Percentiles rank a stretch among this genome's conserved stretches.
Conservation (phyloP, 2,888 invertebrate species). For the Leptura quadrifasciata region DNA sequence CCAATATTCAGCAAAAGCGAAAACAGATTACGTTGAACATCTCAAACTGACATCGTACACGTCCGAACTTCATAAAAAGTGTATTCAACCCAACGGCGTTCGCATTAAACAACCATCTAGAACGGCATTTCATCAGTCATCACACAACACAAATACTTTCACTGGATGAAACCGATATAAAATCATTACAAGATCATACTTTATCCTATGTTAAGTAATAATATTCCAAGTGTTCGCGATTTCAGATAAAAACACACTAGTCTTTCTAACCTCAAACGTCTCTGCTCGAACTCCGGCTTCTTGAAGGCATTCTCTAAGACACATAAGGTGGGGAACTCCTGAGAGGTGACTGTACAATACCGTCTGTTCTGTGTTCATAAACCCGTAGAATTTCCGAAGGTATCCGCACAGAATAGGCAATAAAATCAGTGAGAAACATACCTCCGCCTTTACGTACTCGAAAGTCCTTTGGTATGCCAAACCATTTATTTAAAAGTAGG, state of each 20-base stretch:
- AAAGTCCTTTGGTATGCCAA: constrained; percentile 2
- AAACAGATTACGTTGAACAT: constrained; percentile 31
- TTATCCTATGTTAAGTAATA: constrained; percentile 27
- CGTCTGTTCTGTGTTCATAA: constrained; percentile 50
- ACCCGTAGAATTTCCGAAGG: constrained; percentile 49
- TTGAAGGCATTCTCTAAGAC: constrained; percentile 43
- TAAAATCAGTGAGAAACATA: constrained; percentile 6
- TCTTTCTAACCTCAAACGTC: constrained; percentile 41
- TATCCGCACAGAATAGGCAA: constrained; percentile 7
- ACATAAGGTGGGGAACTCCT: constrained; percentile 57
- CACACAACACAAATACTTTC: constrained; percentile 36
- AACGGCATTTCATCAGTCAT: constrained; percentile 25
- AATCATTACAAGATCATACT: constrained; percentile 33
- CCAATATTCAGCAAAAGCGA: constrained; percentile 34
- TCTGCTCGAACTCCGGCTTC: constrained; percentile 35
- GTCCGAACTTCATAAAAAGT: constrained; percentile 41
- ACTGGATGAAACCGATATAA: constrained; percentile 32
- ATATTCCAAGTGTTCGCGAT: constrained; percentile 20
- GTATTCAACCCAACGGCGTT: constrained; percentile 47
- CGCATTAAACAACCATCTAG: constrained; percentile 37
- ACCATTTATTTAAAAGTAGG: constrained; percentile 5
- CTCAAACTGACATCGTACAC: constrained; percentile 15
- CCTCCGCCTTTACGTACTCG: constrained; percentile 9
- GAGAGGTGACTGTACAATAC: constrained; percentile 55
- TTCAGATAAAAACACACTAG: constrained; percentile 30